phyloP scores from a whole-genome alignment of 2,797 vertebrate species.

The Brachyalestes nurse region DNA sequence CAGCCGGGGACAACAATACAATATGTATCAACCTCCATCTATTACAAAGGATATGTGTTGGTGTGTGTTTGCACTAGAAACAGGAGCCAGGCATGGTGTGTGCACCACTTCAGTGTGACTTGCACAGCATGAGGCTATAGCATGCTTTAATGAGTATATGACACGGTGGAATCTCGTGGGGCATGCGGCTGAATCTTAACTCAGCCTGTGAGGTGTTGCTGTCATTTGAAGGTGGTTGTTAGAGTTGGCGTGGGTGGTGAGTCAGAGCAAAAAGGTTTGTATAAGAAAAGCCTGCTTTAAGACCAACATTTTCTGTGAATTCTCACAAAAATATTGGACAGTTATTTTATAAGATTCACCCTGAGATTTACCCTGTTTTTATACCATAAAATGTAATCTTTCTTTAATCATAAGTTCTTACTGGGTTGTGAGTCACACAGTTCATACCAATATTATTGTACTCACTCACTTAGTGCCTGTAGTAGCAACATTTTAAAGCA shows the following conservation, averaged over 20 bases:
- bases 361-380: too few species aligned
- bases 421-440: too few species aligned
- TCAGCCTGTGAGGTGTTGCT: constrained; percentile 28
- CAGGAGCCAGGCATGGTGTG: constrained; percentile 7
- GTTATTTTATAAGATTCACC: too few species aligned
- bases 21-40: constrained; percentile 44
- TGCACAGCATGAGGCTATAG: constrained; percentile 24
- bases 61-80: constrained; percentile 45
- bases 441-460: too few species aligned
- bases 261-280: background rate
- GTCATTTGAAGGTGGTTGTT: constrained; percentile 17
- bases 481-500: too few species aligned
- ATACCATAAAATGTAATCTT: too few species aligned
- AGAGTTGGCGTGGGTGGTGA: constrained; percentile 9
- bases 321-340: too few species aligned
- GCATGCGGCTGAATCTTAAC: constrained; percentile 18
- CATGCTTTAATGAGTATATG: constrained; percentile 39
- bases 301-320: too few species aligned
- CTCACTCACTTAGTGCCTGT: too few species aligned
- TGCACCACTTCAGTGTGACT: constrained; percentile 15
- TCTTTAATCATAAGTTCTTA: too few species aligned
- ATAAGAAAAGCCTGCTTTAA: too few species aligned
- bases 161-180: constrained; percentile 23
- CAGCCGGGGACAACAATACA: constrained; percentile 29
- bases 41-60: constrained; percentile 41